These are phyloP conservation scores for Agrochola macilenta DNA, from an alignment of 2,888 invertebrate species.

Conservation along the genomic window DNA sequence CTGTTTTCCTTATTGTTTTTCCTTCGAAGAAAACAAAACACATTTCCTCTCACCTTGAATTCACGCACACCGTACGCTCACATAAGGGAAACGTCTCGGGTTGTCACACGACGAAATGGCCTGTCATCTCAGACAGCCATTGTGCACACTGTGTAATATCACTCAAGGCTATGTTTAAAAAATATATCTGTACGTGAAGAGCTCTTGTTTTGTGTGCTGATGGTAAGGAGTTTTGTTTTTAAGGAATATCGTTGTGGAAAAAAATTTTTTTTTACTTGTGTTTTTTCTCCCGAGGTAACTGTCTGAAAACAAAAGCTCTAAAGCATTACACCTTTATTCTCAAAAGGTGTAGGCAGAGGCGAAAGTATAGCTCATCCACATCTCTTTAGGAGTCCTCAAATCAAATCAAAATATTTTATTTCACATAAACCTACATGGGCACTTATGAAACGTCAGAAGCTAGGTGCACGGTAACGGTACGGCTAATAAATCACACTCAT, in stretches of 20 bases:
- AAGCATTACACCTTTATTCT: not conserved
- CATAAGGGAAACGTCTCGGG: conserved; percentile 77
- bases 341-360: not conserved
- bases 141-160: conserved; percentile 70
- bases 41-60: conserved; percentile 2
- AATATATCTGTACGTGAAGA: conserved; percentile 61
- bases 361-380: not conserved
- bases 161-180: conserved; percentile 66
- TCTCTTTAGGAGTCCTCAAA: too few species aligned
- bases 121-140: conserved; percentile 82
- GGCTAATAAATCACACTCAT: not conserved
- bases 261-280: not conserved
- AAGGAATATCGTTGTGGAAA: not conserved
- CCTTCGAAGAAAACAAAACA: not conserved
- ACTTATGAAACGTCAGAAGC: too few species aligned
- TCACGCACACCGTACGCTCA: conserved; percentile 69
- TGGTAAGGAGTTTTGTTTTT: not conserved
- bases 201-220: conserved; percentile 38
- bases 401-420: too few species aligned
- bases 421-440: too few species aligned
- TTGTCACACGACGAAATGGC: conserved; percentile 82
- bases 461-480: too few species aligned
- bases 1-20: not conserved
- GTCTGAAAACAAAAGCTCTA: not conserved
- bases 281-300: not conserved